phyloP scores from a whole-genome alignment of 2,113 vertebrate genomes.

The Vulpes lagopus region DNA sequence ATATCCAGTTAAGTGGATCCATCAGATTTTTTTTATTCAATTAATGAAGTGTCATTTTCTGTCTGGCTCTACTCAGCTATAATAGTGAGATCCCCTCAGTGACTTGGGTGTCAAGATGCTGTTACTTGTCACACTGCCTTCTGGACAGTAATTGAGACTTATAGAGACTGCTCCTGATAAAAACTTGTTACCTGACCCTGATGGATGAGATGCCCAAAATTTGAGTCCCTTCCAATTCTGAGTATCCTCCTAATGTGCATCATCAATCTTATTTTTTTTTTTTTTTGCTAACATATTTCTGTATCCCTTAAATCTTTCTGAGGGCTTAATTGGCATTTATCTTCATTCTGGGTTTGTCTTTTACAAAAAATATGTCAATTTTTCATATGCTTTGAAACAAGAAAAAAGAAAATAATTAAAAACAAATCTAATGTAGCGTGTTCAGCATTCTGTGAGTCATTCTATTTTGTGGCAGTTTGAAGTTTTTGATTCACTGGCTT shows the following conservation, averaged over 20 bases:
- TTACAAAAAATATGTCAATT: background rate
- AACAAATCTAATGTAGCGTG: background rate
- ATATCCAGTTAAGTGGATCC: background rate
- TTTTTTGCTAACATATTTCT: background rate
- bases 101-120: background rate
- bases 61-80: background rate
- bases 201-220: background rate
- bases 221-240: background rate
- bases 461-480: background rate
- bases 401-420: background rate
- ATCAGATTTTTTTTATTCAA: background rate
- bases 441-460: background rate
- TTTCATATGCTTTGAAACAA: background rate
- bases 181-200: background rate
- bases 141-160: background rate
- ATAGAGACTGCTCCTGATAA: background rate
- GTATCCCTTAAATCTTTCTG: background rate
- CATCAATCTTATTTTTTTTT: background rate
- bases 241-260: background rate
- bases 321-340: background rate
- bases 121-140: background rate
- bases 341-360: background rate
- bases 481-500: constrained; percentile 32
- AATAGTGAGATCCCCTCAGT: background rate
- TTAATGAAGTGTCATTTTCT: background rate